Base-by-base conservation (phyloP, 2,888 invertebrate genomes). In the Labia minor region DNA sequence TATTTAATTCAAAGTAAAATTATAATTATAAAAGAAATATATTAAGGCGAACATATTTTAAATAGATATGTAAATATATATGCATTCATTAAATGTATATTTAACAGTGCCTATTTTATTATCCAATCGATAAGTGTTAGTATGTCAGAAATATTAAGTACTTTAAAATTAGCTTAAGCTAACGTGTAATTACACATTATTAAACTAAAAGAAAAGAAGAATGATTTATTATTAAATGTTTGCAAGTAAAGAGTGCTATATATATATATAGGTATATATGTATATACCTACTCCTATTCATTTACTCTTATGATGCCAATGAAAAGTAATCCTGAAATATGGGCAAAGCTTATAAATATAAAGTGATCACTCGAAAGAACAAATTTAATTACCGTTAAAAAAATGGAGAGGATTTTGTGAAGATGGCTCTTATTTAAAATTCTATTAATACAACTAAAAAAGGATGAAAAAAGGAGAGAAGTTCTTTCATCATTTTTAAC, bases 401-500 rank as follows among this genome's bases (percentile, higher is more conserved):
- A 49, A 49, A 49, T n/a, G 16, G 14, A 49, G 16, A 10, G 49
- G 49, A 49, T 3, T n/a, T 49, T 49, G 16, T 49, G 49, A 49
- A n/a, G 14, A n/a, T 3, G 49, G 49, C 14, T n/a, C 49, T 49
- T 49, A 49, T 49, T 49, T 49, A 49, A 49, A 49, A 49, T 49
- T 49, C 49, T 49, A 49, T 49, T 49, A 49, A 49, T 49, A 49
- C n/a, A 49, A 49, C n/a, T 49, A n/a, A n/a, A n/a, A 14, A 49
- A n/a, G 14, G 3, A 49, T 49, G 16, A 14, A 49, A 14, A 16
- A 49, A 49, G n/a, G 14, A 49, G 16, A 49, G 11, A 49, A 49
- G 16, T n/a, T 49, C 49, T 49, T 49, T 11, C 3, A 49, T 49
- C 49, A 49, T 49, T 49, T 49, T n/a, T n/a, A 49, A n/a, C 14